Conservation (phyloP, 2,113 vertebrate genomes). For the Leptosomus discolor region DNA sequence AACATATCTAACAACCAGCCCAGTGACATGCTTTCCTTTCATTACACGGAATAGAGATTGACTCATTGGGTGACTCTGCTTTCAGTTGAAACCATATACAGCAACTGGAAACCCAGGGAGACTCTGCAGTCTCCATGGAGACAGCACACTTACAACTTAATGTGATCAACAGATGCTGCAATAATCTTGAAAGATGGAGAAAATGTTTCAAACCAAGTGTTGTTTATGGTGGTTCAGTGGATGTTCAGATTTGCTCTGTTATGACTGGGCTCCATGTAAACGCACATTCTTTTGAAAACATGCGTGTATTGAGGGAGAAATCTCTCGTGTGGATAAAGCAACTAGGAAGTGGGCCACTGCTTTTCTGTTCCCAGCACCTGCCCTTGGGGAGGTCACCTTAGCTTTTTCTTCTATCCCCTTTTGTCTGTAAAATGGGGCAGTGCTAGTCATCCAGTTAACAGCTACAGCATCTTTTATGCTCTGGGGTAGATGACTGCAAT, state of each 20-base stretch:
- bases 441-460: not conserved
- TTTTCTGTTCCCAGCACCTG: not conserved
- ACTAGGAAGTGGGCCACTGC: not conserved
- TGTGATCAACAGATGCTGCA: conserved; percentile 63
- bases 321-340: not conserved
- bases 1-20: not conserved
- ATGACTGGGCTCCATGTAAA: not conserved
- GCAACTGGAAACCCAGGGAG: conserved; percentile 32
- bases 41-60: not conserved
- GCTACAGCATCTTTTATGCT: not conserved
- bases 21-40: not conserved
- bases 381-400: not conserved
- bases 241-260: conserved; percentile 34
- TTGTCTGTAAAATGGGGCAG: not conserved
- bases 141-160: conserved; percentile 66
- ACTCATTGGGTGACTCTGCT: conserved; percentile 20
- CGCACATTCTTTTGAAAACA: not conserved
- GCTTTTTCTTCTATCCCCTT: not conserved
- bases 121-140: conserved; percentile 67
- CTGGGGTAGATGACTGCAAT: not conserved
- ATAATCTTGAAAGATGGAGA: conserved; percentile 46
- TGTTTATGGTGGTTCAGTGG: conserved; percentile 18
- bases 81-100: not conserved
- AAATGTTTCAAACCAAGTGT: conserved; percentile 19
- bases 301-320: not conserved